Evolutionary conservation across 2,888 invertebrate species (phyloP), one percentile per base, ranked within the genome.

Genomic region (Hydraecia micacea): DNA sequence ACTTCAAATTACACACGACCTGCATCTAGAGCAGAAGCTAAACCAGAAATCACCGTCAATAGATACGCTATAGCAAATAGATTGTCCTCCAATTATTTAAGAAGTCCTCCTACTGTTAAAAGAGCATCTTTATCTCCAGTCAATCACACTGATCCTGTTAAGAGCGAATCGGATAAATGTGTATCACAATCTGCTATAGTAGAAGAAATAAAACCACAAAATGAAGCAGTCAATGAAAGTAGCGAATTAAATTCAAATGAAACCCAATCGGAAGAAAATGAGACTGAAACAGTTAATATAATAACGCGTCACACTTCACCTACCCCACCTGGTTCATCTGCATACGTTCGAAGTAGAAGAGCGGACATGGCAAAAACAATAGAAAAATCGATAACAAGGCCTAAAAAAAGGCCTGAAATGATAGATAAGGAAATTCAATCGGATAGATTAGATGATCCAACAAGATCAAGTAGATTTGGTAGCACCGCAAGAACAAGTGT

Each of bases 261-360:
- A 46, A 79, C 66, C 70, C 85, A 89, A 66, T 88, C 74, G 68
- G 86, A 90, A 67, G 81, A 88, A 74, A 90, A 92, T 89, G 94
- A 94, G 74, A 92, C 91, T 86, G 96, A 96, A 91, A 95, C 97
- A 7, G 93, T 98, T 6, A 97, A 97, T 8, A 97, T 98, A 73
- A 97, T 98, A 6, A 98, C 98, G 0, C 97, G 98, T 79, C 98
- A 98, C 49, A 98, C 98, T 0, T 98, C 98, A 32, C 98, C 98
- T 0, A 98, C 98, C 0, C 98, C 98, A 7, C 98, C 98, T 0
- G 97, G 98, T 1, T 97, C 97, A 0, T 97, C 97, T 0, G 95
- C 96, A 55, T 98, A 97, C 85, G 95, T 98, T 18, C 96, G 98
- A 85, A 97, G 97, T 42, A 97, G 98, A 87, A 97, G 98, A 91